These are phyloP conservation scores for Dynastes maya DNA, from an alignment of 2,888 invertebrate genomes.

Conservation along the genomic window DNA sequence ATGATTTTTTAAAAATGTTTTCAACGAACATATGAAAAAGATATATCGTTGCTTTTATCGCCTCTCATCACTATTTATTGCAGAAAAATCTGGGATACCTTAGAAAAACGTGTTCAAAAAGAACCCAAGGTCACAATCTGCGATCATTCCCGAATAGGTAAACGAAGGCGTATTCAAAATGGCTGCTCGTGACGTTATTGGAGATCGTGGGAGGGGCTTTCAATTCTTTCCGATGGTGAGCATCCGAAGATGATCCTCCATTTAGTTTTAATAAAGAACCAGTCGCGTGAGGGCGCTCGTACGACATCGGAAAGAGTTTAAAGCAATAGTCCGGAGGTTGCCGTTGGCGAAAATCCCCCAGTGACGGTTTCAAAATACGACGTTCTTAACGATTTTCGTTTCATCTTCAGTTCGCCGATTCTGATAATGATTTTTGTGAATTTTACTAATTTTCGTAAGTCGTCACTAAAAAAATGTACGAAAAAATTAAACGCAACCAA, in stretches of 20 bases:
- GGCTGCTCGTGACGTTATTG: not conserved
- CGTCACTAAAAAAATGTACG: constrained; percentile 7
- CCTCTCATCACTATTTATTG: constrained; percentile 2
- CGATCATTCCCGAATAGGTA: constrained; percentile 5
- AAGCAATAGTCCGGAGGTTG: constrained; percentile 23
- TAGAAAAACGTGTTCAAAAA: constrained; percentile 33
- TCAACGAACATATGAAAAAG: too few relatives aligned
- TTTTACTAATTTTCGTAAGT: constrained; percentile 10
- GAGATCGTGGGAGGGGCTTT: constrained; percentile 46
- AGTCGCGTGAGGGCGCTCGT: constrained; percentile 25
- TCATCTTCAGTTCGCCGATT: not conserved
- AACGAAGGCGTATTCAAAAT: not conserved
- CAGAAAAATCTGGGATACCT: constrained; percentile 44
- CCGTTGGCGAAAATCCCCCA: constrained; percentile 16
- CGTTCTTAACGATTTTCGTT: not conserved
- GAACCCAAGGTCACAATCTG: not conserved
- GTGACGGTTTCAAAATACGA: not conserved
- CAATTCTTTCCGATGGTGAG: constrained; percentile 29
- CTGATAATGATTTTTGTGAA: not conserved
- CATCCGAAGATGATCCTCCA: constrained; percentile 2
- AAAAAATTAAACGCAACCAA: constrained; percentile 15
- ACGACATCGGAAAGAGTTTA: constrained; percentile 26
- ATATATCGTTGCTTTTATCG: too few relatives aligned
- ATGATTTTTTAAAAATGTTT: too few relatives aligned
- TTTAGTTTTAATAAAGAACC: too few relatives aligned